These are phyloP conservation scores for Dendrocincla fuliginosa DNA, from an alignment of 2,797 vertebrate species.

Conservation along the genomic window DNA sequence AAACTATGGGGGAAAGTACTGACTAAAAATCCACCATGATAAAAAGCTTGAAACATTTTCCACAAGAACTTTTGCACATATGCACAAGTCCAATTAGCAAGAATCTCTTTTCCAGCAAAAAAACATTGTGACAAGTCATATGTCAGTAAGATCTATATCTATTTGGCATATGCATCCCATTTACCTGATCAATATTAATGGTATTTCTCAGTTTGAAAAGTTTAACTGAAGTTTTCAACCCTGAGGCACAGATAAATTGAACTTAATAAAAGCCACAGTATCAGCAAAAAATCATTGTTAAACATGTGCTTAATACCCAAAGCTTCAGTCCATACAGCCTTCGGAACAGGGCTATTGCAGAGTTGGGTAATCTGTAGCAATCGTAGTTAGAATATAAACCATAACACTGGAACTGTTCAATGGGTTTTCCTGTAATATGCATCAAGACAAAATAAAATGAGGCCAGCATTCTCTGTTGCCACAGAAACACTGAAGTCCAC, in stretches of 20 bases:
- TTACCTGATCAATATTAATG: background rate
- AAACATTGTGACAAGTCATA: background rate
- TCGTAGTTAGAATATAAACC: background rate
- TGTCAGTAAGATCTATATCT: background rate
- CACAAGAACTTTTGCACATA: background rate
- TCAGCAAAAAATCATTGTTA: background rate
- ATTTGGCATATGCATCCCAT: background rate
- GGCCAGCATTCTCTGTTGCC: background rate
- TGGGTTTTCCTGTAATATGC: background rate
- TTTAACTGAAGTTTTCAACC: background rate
- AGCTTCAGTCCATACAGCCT: background rate
- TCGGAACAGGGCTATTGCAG: background rate
- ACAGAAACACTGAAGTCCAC: background rate
- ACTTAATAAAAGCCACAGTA: background rate
- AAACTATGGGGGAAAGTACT: rapidly evolving
- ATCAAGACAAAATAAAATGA: background rate
- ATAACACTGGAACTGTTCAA: background rate
- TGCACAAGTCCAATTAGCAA: background rate
- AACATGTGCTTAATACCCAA: background rate
- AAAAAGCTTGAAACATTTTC: background rate
- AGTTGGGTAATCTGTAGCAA: background rate
- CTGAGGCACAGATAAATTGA: background rate
- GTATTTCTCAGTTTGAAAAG: background rate
- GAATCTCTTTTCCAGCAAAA: background rate
- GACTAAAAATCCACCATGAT: background rate